Base-by-base conservation (phyloP, 2,797 vertebrate genomes). In the Adrianichthys oophorus region DNA sequence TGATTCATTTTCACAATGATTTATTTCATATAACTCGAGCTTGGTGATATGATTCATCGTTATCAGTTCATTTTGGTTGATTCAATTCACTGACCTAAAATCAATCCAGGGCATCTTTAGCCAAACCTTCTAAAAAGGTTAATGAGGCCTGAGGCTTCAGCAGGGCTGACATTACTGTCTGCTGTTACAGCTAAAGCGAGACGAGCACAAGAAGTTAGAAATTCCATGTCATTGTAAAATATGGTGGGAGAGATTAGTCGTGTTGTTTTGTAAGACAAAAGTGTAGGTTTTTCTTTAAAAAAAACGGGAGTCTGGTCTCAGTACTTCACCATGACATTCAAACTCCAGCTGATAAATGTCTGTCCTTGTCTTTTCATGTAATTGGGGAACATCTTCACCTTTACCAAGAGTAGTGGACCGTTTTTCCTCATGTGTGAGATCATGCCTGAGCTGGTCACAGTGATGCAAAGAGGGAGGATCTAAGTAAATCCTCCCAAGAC, bases 301-400 rank as follows among this genome's bases (percentile, higher is more conserved):
- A 68, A 55, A 59, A 52, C 73, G 68, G 73, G 79, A 69, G 72
- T 79, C 68, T 57, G 52, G 57, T 60, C 79, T 83, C 76, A 83
- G 76, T 79, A 71, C 74, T 78, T 80, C 66, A 52, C 48, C n/a
- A 60, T 57, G 76, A 84, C 73, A 85, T 74, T 74, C 59, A 64
- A 84, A 65, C 56, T 21, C 51, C 50, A n/a, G 71, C 70, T 83
- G 78, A 84, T 72, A 62, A 79, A 80, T 78, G 73, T 75, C 75
- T 56, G 63, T 70, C 70, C 68, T 72, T 68, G 17, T 75, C 60
- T 74, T 66, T 68, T 69, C 61, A 61, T 75, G 65, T 58, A 65
- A 60, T 62, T 50, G 47, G 46, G 65, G 61, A 52, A 40, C 60
- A 48, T 49, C 53, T 73, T 82, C 52, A 68, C 68, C 72, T 80